These are phyloP conservation scores for Sebastes vulpes DNA, from an alignment of 2,797 vertebrate genomes.

Conservation along the genomic window DNA sequence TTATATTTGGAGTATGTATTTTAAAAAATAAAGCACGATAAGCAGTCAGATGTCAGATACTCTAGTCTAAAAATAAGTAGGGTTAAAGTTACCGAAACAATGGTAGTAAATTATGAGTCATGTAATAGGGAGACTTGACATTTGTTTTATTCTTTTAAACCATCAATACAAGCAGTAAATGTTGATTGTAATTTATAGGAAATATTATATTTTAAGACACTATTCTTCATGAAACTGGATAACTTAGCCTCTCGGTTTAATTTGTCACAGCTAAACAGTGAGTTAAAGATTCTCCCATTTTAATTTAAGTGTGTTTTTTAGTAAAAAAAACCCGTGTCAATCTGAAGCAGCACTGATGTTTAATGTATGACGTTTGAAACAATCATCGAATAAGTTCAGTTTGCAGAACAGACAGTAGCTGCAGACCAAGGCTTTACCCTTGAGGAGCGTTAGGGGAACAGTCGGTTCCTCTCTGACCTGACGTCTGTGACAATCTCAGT, in stretches of 20 bases:
- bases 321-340: neutral
- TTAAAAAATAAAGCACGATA: neutral
- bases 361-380: neutral
- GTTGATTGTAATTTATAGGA: neutral
- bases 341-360: neutral
- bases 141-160: neutral
- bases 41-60: constrained; percentile 1
- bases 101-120: neutral
- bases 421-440: constrained; percentile 59
- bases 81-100: neutral
- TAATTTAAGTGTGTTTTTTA: neutral
- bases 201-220: neutral
- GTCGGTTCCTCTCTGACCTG: constrained; percentile 64
- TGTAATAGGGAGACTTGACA: neutral
- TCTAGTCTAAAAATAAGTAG: neutral
- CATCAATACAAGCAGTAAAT: neutral
- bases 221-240: neutral
- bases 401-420: constrained; percentile 29
- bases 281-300: neutral
- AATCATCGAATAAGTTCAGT: neutral
- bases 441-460: constrained; percentile 65
- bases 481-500: constrained; percentile 51
- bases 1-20: constrained; percentile 3
- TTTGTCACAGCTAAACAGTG: neutral
- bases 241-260: neutral